Evolutionary conservation across 2,797 vertebrate genomes (phyloP), one percentile per base, ranked within the genome.

Genomic region (Phoebastria nigripes): DNA sequence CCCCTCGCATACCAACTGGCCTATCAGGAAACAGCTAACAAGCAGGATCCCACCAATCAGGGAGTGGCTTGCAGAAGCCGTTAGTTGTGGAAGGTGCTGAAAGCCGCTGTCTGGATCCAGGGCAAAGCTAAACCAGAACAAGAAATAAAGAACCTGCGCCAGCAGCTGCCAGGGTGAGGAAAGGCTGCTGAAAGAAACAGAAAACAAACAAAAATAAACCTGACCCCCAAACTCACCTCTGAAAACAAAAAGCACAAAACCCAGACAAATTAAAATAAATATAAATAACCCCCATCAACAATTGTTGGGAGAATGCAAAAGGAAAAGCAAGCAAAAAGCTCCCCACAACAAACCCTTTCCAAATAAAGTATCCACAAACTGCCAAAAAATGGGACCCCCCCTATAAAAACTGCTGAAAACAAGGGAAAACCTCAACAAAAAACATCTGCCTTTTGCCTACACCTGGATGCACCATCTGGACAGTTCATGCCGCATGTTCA

Each of bases 31-130:
- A 33, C 21, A 58, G 22, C 13, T 67, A 77, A 67, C 15, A 67
- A 86, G 22, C 13, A 67, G 29, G 11, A 52, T 44, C 37, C 24
- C 7, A 15, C 14, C 28, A 16, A 31, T 42, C 52, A 59, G 20
- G 31, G 20, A 35, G 15, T 0, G 2, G 11, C 51, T 52, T 51
- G n/a, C 29, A 70, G 39, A 69, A 59, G 35, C 35, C 1, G 0
- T 24, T 16, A 73, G 18, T 21, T 31, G 12, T 2, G 11, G 31
- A 37, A 67, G 10, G 6, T 1, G 1, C 31, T 14, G 35, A 42
- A 39, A 63, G 13, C 19, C 2, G 1, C 6, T 7, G 31, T 11
- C 39, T 35, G 31, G 52, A 37, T 67, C 12, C 19, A 18, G 7
- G 4, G 11, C 6, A 15, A 1, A 3, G 11, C 7, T 69, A 24